Base-by-base conservation (phyloP, 2,113 vertebrate species). In the Scopus umbretta region DNA sequence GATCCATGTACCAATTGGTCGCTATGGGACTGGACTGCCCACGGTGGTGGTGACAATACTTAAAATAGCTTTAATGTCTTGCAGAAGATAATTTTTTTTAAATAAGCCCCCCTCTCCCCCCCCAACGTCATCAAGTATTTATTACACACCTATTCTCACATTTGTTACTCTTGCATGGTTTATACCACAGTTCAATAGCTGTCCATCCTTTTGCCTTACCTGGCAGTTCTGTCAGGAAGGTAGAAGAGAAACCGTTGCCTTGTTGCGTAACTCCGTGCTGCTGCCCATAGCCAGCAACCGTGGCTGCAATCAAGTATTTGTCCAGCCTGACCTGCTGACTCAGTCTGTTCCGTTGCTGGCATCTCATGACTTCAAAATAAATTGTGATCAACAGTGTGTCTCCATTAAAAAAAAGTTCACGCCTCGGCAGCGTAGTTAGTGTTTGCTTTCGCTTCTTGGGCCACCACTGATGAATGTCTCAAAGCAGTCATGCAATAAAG, bases 281-380 rank as follows among this genome's bases (percentile, higher is more conserved):
- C 98, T 98, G 98, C 97, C 97, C 90, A 84, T 82, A 87, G 90
- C 97, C 97, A 61, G 93, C 94, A 68, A 80, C 97, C 62, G 62
- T 95, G 97, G 98, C 98, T 98, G 97, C 98, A 96, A 97, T 98
- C 98, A 97, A 97, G 97, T 97, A 94, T 98, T 96, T 97, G 97
- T 97, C 97, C 98, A 97, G 98, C 97, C 92, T 97, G 94, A 98
- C 95, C 92, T 95, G 92, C 95, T 96, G 96, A 90, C 96, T 96
- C 94, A 88, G 96, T 97, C 96, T 97, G 91, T 98, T 98, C 98
- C 98, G 97, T 98, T 98, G 98, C 98, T 98, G 98, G 98, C 98
- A 98, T 98, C 98, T 98, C 98, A 98, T 98, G 98, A 98, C 98
- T 98, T 98, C 97, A 97, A 92, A 99, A 99, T 98, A 98, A 99